Evolutionary conservation across 1,140 invertebrate genomes (phyloP), one percentile per base, ranked within the genome.

Genomic region (Chelonus insularis): DNA sequence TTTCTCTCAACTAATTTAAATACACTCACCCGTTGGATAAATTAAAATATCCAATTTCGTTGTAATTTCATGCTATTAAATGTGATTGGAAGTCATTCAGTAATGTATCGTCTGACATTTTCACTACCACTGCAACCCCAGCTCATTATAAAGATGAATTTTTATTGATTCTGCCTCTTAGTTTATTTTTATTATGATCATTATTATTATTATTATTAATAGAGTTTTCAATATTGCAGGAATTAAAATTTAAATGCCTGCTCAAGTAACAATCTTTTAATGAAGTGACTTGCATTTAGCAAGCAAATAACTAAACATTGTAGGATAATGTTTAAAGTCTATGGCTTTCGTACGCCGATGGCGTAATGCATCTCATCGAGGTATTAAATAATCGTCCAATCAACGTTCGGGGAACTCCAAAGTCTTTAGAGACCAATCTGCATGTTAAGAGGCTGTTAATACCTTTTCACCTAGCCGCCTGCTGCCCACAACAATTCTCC

Each of bases 41-140:
- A 80, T 80, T 79, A 80, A 77, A 81, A 81, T 60, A 60, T 81
- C 78, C 77, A 80, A 81, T 81, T 80, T 79, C 74, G 70, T 66
- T 70, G 72, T 81, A 80, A 81, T 81, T 79, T 74, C 71, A 73
- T 77, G 71, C 76, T 73, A 81, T 81, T 79, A 81, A 79, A 72
- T 71, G 68, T 75, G 74, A 78, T 77, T 74, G 75, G 71, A 68
- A 61, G 60, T 68, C 57, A 36, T 34, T 8, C 11, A 11, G 29
- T 25, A 41, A 14, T 43, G 41, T 39, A 18, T 39, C 36, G 8
- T 14, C 36, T 39, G 52, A 41, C 14, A 37, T 37, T 37, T 55
- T 20, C 11, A 18, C 14, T 8, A 7, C 12, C 14, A 43, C 12
- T 18, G 16, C 12, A 43, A 43, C 7, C 18, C 12, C 14, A 16